These are phyloP conservation scores for Aegithalos caudatus DNA, from an alignment of 2,113 vertebrate genomes.

Conservation along the genomic window DNA sequence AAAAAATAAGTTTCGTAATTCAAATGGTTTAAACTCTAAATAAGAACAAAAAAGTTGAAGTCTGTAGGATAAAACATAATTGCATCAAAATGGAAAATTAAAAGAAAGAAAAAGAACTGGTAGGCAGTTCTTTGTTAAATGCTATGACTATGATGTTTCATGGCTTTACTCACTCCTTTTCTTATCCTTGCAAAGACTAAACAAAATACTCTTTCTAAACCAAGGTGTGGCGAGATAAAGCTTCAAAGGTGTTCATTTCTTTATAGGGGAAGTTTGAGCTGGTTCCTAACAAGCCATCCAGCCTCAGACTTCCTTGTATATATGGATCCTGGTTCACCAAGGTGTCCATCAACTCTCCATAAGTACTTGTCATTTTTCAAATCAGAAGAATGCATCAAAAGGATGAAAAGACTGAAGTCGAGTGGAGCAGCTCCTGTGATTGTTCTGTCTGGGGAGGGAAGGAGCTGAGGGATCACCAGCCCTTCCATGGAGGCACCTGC, in stretches of 20 bases:
- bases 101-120: not conserved
- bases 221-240: not conserved
- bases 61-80: not conserved
- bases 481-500: not conserved
- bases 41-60: not conserved
- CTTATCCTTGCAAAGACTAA: not conserved
- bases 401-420: not conserved
- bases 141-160: not conserved
- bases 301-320: not conserved
- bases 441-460: not conserved
- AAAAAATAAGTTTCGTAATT: not conserved
- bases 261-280: not conserved
- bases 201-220: not conserved
- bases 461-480: not conserved
- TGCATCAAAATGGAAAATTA: not conserved
- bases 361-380: not conserved
- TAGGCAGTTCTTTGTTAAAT: not conserved
- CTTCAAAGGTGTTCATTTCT: not conserved
- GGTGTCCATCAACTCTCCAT: not conserved
- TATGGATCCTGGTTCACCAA: not conserved
- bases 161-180: not conserved
- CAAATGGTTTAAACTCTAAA: not conserved
- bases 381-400: not conserved
- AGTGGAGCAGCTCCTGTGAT: not conserved
- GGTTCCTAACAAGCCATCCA: not conserved